A percentile compares a stretch with the other conserved stretches of the same genome.
phyloP scores from a whole-genome alignment of 2,888 invertebrate genomes.

The Troides oblongomaculatus region DNA sequence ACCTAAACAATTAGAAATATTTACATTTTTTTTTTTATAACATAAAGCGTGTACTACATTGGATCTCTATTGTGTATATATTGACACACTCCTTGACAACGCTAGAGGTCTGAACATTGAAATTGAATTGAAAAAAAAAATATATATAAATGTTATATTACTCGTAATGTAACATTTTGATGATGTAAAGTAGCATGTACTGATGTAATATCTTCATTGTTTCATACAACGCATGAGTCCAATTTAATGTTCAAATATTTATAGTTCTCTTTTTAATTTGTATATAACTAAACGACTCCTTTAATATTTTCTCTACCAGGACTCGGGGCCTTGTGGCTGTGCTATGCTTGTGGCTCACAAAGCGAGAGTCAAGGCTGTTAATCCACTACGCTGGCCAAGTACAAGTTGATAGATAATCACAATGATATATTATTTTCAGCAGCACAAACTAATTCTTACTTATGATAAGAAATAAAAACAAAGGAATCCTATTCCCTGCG shows the following conservation, averaged over 20 bases:
- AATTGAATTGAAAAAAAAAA: slow-evolving; percentile 38
- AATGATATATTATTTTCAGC: background rate
- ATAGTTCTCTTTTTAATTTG: background rate
- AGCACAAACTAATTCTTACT: background rate
- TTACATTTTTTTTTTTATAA: slow-evolving; percentile 64
- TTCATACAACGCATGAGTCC: background rate
- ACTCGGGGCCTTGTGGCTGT: no score
- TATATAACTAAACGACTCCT: no score
- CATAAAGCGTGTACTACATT: slow-evolving; percentile 69
- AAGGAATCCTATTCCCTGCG: background rate
- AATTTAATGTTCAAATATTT: background rate
- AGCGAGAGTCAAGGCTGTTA: no score
- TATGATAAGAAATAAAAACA: background rate
- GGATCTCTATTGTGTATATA: slow-evolving; percentile 50
- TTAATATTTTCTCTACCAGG: background rate
- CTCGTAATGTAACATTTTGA: slow-evolving; percentile 3
- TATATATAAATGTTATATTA: slow-evolving; percentile 9
- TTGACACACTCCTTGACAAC: slow-evolving; percentile 50
- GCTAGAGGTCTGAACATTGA: slow-evolving; percentile 57
- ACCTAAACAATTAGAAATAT: slow-evolving; percentile 76
- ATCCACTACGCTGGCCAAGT: no score
- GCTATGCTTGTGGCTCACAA: no score
- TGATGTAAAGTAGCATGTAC: background rate
- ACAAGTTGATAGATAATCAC: no score
- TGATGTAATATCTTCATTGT: background rate